Conservation (phyloP, 2,797 vertebrate genomes). For the Avahi laniger region DNA sequence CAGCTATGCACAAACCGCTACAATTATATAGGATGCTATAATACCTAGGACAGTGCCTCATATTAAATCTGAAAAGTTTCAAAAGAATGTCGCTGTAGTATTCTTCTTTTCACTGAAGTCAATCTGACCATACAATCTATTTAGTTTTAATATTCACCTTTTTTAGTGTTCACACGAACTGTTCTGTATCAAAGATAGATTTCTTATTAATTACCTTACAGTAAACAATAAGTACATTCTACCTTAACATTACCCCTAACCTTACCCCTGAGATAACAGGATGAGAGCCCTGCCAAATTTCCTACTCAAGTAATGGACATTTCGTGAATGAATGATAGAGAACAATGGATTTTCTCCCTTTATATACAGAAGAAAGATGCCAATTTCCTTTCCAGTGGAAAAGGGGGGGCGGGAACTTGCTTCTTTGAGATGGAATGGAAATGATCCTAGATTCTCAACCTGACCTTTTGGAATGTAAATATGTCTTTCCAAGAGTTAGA, state of each 20-base stretch:
- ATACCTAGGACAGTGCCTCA: not conserved
- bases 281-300: not conserved
- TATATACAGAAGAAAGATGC: not conserved
- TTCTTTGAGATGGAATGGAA: not conserved
- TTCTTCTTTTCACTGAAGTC: constrained; percentile 6
- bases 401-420: not conserved
- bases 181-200: not conserved
- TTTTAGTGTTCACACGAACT: not conserved
- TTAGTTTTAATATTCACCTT: not conserved
- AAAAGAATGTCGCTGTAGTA: not conserved
- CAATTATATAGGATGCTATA: not conserved
- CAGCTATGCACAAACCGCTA: not conserved
- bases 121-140: not conserved
- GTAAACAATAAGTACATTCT: not conserved
- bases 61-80: not conserved
- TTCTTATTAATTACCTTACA: not conserved
- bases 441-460: not conserved
- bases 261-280: not conserved
- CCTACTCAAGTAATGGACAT: not conserved
- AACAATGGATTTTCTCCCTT: not conserved
- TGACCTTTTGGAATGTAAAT: constrained; percentile 5
- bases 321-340: not conserved
- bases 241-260: not conserved
- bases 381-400: not conserved
- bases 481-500: not conserved